Evolutionary conservation across 2,113 vertebrate species (phyloP).

Genomic region (Oxyura jamaicensis): DNA sequence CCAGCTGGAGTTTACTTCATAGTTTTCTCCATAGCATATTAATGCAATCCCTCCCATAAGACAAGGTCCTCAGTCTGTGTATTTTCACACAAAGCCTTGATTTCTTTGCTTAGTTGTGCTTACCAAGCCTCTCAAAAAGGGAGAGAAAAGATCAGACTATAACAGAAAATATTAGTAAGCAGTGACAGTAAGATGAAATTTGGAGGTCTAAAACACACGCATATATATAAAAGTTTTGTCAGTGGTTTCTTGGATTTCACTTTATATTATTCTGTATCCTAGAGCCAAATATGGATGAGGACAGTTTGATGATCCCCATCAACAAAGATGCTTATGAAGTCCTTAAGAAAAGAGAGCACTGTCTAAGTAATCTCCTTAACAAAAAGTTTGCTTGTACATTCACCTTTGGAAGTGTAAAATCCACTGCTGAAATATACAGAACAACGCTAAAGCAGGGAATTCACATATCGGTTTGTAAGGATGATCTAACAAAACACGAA

Average conservation of each 20-base stretch:
- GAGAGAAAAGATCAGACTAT: not conserved
- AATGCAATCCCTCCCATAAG: too few relatives aligned
- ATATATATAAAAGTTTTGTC: not conserved
- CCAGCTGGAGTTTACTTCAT: not conserved
- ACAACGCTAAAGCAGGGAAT: conserved; percentile 23
- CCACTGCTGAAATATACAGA: conserved; percentile 61
- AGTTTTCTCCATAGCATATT: too few relatives aligned
- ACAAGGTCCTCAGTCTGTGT: too few relatives aligned
- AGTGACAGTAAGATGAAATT: not conserved
- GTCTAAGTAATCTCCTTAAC: conserved; percentile 56
- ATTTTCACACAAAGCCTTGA: not conserved
- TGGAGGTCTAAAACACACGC: not conserved
- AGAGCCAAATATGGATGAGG: conserved; percentile 30
- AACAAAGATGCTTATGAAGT: not conserved
- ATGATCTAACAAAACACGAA: conserved; percentile 80
- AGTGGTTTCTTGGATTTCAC: not conserved
- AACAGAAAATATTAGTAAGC: not conserved
- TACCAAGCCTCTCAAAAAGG: not conserved
- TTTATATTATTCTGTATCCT: conserved; percentile 40
- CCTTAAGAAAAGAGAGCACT: conserved; percentile 64
- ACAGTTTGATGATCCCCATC: conserved; percentile 45
- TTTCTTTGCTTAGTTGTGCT: not conserved
- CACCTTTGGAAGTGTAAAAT: conserved; percentile 18
- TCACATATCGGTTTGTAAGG: conserved; percentile 84
- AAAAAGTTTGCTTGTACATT: conserved; percentile 79